Conservation (phyloP, 2,113 vertebrate species). For the Micronycteris hirsuta region DNA sequence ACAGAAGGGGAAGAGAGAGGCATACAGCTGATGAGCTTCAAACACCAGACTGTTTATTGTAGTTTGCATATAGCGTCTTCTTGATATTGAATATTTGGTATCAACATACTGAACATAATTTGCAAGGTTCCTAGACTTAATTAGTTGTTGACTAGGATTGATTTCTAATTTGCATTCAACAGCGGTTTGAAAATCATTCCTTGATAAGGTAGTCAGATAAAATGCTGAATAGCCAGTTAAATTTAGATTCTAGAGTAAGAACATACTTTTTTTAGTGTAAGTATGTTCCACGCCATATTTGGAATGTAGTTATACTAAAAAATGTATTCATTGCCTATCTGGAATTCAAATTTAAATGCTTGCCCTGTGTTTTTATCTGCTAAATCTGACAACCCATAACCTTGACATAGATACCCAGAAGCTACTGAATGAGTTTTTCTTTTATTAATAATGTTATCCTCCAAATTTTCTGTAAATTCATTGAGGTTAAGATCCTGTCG, state of each 20-base stretch:
- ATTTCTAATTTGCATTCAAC: neutral
- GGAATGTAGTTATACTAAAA: neutral
- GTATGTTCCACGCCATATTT: neutral
- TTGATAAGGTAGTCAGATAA: neutral
- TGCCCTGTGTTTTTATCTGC: neutral
- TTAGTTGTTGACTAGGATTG: neutral
- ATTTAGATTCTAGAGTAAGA: neutral
- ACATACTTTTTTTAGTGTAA: neutral
- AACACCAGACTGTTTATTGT: neutral
- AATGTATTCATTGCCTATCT: neutral
- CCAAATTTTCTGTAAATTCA: neutral
- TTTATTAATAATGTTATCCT: neutral
- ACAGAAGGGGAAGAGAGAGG: neutral
- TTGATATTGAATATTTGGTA: neutral
- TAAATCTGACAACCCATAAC: neutral
- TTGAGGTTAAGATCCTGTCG: neutral
- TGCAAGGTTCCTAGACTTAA: neutral
- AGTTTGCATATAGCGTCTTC: neutral
- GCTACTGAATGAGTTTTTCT: neutral
- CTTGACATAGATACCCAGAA: neutral
- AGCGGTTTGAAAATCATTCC: neutral
- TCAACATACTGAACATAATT: neutral
- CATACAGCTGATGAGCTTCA: neutral
- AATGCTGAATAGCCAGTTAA: neutral
- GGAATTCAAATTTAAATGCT: neutral